Conservation (phyloP, 1,140 invertebrate species). For the Portunus trituberculatus region DNA sequence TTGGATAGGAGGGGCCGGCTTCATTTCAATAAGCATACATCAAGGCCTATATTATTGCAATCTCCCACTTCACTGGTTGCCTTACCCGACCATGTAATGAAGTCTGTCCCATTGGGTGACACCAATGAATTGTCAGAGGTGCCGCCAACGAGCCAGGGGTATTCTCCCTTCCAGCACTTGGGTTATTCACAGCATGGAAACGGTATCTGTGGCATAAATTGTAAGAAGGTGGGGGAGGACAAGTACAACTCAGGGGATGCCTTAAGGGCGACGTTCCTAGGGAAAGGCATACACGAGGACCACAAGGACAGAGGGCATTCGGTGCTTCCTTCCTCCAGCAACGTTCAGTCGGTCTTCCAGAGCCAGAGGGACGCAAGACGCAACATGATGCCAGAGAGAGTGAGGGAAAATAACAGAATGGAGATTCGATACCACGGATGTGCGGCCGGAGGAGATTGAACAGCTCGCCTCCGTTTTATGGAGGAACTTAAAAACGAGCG, state of each 20-base stretch:
- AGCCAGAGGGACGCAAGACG: slow-evolving; percentile 58
- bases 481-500: neutral
- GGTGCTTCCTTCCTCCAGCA: slow-evolving; percentile 33
- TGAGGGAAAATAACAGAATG: slow-evolving; percentile 71
- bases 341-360: slow-evolving; percentile 52
- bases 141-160: slow-evolving; percentile 66
- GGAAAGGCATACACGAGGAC: slow-evolving; percentile 29
- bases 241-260: neutral
- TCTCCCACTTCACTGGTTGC: slow-evolving; percentile 78
- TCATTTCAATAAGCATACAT: slow-evolving; percentile 78
- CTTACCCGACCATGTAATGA: slow-evolving; percentile 78
- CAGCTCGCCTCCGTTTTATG: slow-evolving; percentile 22
- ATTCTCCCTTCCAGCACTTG: slow-evolving; percentile 71
- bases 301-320: slow-evolving; percentile 30
- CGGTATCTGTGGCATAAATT: slow-evolving; percentile 73
- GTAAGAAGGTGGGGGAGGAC: slow-evolving; percentile 66
- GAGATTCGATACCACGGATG: slow-evolving; percentile 60
- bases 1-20: slow-evolving; percentile 75
- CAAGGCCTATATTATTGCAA: slow-evolving; percentile 78
- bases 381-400: slow-evolving; percentile 57
- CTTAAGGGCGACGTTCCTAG: slow-evolving; percentile 58
- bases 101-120: slow-evolving; percentile 77
- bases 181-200: slow-evolving; percentile 76
- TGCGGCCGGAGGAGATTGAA: slow-evolving; percentile 50
- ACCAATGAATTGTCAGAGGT: slow-evolving; percentile 77